These are phyloP conservation scores for Stigmatopora nigra DNA, from an alignment of 2,113 vertebrate genomes.

Conservation along the genomic window DNA sequence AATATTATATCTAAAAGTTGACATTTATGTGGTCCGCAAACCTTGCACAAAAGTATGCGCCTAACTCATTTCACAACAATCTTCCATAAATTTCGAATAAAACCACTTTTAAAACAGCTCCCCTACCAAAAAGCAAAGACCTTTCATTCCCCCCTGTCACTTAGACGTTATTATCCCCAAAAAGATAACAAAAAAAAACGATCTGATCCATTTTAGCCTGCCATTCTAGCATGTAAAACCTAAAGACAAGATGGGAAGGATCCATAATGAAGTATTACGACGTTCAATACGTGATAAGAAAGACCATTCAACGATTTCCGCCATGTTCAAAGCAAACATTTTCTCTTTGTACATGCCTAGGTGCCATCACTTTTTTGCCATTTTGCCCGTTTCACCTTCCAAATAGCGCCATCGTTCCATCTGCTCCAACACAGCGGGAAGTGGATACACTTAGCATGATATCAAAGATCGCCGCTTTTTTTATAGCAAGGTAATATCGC, in stretches of 20 bases:
- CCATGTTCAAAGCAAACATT: conserved; percentile 28
- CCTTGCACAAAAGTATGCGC: background rate
- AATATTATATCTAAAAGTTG: too few relatives aligned
- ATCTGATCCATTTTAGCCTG: conserved; percentile 7
- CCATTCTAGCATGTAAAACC: conserved; percentile 7
- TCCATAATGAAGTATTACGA: conserved; percentile 16
- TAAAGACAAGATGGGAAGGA: background rate
- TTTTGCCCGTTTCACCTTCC: conserved; percentile 33
- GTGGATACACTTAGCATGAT: conserved; percentile 44
- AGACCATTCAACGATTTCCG: conserved; percentile 8
- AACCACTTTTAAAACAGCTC: conserved; percentile 33
- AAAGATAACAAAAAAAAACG: background rate
- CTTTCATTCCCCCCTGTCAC: conserved; percentile 14
- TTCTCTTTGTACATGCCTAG: conserved; percentile 24
- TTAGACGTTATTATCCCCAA: conserved; percentile 13
- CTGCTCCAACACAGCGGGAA: conserved; percentile 37
- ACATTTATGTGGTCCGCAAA: too few relatives aligned
- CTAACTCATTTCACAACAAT: conserved; percentile 1
- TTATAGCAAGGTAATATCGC: conserved; percentile 40
- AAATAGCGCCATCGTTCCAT: conserved; percentile 29
- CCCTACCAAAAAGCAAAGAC: conserved; percentile 13
- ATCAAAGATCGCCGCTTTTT: conserved; percentile 38
- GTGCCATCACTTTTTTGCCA: conserved; percentile 31
- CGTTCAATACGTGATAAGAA: background rate
- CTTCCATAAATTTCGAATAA: conserved; percentile 22